These are phyloP conservation scores for Alethe diademata DNA, from an alignment of 2,113 vertebrate genomes.

Conservation along the genomic window DNA sequence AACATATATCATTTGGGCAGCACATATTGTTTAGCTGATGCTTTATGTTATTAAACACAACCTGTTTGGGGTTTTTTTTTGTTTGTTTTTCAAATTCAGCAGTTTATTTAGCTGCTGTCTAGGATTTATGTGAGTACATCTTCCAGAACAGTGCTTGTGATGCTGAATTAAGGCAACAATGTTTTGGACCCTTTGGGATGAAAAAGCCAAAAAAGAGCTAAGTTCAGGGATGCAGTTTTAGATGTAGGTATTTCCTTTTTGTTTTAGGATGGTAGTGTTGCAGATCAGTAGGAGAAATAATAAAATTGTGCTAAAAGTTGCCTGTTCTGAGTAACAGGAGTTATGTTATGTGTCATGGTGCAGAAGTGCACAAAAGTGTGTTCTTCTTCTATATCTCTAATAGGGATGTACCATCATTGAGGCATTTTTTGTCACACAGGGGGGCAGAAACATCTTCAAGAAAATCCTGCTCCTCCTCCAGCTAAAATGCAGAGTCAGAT, in stretches of 20 bases:
- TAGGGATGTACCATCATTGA: neutral
- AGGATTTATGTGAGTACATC: neutral
- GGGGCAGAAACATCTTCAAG: neutral
- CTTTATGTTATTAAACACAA: neutral
- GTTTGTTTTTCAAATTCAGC: neutral
- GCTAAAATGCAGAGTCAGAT: neutral
- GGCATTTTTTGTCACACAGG: neutral
- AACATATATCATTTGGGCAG: neutral
- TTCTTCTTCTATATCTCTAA: accelerated
- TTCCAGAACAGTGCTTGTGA: neutral
- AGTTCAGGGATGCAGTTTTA: neutral
- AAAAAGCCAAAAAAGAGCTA: neutral
- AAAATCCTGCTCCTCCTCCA: neutral
- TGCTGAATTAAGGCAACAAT: neutral
- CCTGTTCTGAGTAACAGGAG: neutral
- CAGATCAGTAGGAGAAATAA: neutral
- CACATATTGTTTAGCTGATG: neutral
- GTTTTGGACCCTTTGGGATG: neutral
- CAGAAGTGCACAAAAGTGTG: neutral
- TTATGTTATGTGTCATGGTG: neutral
- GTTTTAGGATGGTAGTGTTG: neutral
- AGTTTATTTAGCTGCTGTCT: neutral
- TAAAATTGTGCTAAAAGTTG: neutral
- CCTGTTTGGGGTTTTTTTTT: neutral
- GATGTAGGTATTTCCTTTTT: neutral